Percentiles rank a stretch among this genome's conserved stretches.
phyloP scores from a whole-genome alignment of 2,888 invertebrate genomes.

The Mesorhabditis sp. region DNA sequence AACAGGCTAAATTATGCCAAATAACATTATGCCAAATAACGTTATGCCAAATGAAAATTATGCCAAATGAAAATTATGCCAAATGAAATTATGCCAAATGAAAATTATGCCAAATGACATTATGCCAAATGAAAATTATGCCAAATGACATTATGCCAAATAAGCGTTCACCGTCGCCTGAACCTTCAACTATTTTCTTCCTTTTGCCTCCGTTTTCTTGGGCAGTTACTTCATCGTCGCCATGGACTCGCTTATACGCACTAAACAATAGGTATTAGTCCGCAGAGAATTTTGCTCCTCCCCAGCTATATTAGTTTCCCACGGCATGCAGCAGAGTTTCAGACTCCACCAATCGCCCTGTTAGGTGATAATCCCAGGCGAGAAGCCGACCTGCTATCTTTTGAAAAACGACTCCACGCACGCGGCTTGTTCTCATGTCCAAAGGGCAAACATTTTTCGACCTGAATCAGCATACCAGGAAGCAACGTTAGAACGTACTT shows the following conservation, averaged over 20 bases:
- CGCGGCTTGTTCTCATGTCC: conserved; percentile 71
- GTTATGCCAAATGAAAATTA: too few species aligned
- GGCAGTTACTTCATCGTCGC: conserved; percentile 14
- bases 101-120: too few species aligned
- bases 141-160: too few species aligned
- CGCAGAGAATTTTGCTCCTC: background rate
- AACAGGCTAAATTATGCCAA: too few species aligned
- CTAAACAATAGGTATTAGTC: conserved; percentile 15
- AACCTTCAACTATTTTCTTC: conserved; percentile 59
- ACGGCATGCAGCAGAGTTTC: too few species aligned
- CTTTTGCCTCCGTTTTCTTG: conserved; percentile 69
- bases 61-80: too few species aligned
- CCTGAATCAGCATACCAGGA: conserved; percentile 50
- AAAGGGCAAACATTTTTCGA: conserved; percentile 66
- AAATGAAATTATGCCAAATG: too few species aligned
- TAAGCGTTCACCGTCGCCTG: too few species aligned
- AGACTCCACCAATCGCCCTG: too few species aligned
- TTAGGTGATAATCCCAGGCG: background rate
- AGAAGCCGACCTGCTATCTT: conserved; percentile 68
- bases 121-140: too few species aligned
- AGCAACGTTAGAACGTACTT: conserved; percentile 60
- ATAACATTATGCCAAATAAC: too few species aligned
- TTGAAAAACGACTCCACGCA: conserved; percentile 87
- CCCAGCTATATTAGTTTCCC: too few species aligned
- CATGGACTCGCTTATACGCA: conserved; percentile 32